These are phyloP conservation scores for Drosophila antonietae DNA, from an alignment of 2,888 invertebrate species.

Conservation along the genomic window DNA sequence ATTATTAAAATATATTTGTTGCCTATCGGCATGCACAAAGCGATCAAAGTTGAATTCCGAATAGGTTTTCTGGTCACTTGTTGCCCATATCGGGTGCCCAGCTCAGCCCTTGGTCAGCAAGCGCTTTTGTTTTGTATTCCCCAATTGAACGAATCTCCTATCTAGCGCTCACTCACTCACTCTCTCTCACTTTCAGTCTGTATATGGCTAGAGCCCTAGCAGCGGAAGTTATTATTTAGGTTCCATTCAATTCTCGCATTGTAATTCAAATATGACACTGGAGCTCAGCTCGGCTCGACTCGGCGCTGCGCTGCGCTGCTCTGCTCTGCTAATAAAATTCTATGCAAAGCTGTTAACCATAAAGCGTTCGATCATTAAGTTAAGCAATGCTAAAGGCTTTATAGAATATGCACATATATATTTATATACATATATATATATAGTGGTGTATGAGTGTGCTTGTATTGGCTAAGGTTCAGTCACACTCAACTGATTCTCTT, in stretches of 20 bases:
- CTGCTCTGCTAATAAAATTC: slow-evolving; percentile 46
- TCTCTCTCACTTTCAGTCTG: slow-evolving; percentile 5
- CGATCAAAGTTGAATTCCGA: slow-evolving; percentile 44
- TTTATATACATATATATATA: background rate
- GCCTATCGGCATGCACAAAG: slow-evolving; percentile 38
- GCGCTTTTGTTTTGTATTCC: slow-evolving; percentile 28
- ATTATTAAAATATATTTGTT: slow-evolving; percentile 26
- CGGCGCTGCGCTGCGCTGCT: background rate
- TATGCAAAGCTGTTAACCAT: slow-evolving; percentile 44
- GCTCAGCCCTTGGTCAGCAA: slow-evolving; percentile 41
- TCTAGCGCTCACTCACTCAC: background rate
- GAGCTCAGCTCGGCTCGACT: background rate
- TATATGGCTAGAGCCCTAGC: slow-evolving; percentile 39
- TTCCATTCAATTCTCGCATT: slow-evolving; percentile 35
- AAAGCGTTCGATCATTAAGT: slow-evolving; percentile 47
- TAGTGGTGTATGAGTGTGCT: slow-evolving; percentile 9
- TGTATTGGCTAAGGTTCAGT: slow-evolving; percentile 64
- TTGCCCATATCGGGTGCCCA: slow-evolving; percentile 48
- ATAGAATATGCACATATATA: slow-evolving; percentile 2
- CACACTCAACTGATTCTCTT: slow-evolving; percentile 73
- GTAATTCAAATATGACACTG: slow-evolving; percentile 59
- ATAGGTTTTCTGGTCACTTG: slow-evolving; percentile 43
- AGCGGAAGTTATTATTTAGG: slow-evolving; percentile 74
- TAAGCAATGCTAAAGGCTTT: slow-evolving; percentile 30
- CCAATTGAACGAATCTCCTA: slow-evolving; percentile 36